Evolutionary conservation across 2,888 invertebrate genomes (phyloP).

Genomic region (Sesia bembeciformis): DNA sequence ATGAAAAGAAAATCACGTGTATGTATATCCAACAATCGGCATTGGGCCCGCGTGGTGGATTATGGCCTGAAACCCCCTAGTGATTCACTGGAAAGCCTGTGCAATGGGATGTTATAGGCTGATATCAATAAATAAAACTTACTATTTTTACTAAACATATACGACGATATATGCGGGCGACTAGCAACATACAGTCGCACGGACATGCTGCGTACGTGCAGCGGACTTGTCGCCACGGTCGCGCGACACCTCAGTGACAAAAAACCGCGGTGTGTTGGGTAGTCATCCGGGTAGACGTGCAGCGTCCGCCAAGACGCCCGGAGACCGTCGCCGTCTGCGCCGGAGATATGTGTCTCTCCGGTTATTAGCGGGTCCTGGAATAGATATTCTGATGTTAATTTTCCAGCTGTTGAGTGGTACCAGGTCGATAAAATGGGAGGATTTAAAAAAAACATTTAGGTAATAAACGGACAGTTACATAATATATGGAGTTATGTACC

Average conservation of each 20-base stretch:
- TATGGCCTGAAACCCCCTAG: no score
- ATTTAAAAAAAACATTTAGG: no score
- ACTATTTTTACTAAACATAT: slow-evolving; percentile 71
- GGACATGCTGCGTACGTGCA: slow-evolving; percentile 54
- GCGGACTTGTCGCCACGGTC: slow-evolving; percentile 47
- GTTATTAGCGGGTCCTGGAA: slow-evolving; percentile 56
- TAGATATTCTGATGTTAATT: no score
- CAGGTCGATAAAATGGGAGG: no score
- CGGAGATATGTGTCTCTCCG: slow-evolving; percentile 49
- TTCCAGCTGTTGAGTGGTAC: no score
- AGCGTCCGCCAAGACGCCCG: slow-evolving; percentile 60
- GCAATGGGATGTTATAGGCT: no score
- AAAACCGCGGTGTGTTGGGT: slow-evolving; percentile 54
- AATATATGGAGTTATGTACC: no score
- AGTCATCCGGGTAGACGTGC: slow-evolving; percentile 58
- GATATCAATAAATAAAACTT: slow-evolving; percentile 21
- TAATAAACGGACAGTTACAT: no score
- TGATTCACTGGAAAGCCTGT: no score
- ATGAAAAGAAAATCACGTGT: no score
- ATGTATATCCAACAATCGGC: no score
- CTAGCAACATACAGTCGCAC: slow-evolving; percentile 57
- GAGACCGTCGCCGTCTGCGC: slow-evolving; percentile 57
- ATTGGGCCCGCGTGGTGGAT: no score
- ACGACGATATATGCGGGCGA: slow-evolving; percentile 60
- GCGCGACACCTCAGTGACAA: slow-evolving; percentile 56